A percentile compares a stretch with the other conserved stretches of the same genome.
Conservation (phyloP, 2,797 vertebrate genomes). For the Enteromius afrohamiltoni region DNA sequence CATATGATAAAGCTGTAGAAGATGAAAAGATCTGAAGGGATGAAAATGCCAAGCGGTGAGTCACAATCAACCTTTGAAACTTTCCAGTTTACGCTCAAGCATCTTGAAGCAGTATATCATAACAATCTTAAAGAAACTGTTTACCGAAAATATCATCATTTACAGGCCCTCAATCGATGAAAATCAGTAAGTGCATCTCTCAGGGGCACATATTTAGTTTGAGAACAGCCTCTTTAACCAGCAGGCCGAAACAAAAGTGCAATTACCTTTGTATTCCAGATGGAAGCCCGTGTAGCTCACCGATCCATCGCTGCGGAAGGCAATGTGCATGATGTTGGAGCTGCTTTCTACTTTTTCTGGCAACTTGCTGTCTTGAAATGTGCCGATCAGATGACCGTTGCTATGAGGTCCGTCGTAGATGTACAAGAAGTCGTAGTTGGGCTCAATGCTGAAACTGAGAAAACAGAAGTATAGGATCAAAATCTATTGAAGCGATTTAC, state of each 20-base stretch:
- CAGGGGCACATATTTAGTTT: background rate
- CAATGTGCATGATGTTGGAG: slow-evolving; percentile 94
- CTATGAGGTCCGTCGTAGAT: slow-evolving; percentile 93
- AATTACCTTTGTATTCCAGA: slow-evolving; percentile 95
- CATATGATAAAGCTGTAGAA: background rate
- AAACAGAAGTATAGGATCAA: slow-evolving; percentile 38
- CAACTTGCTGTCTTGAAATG: slow-evolving; percentile 97
- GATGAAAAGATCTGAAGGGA: slow-evolving; percentile 19
- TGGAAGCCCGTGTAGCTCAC: slow-evolving; percentile 98
- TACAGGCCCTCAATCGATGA: background rate
- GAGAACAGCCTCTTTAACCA: background rate
- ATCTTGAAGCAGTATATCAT: background rate
- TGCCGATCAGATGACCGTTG: slow-evolving; percentile 91
- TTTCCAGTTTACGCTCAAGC: background rate
- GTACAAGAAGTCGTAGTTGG: slow-evolving; percentile 98
- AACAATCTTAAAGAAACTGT: background rate
- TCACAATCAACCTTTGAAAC: slow-evolving; percentile 4
- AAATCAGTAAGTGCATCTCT: background rate
- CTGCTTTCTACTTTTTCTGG: slow-evolving; percentile 97
- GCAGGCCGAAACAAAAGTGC: background rate
- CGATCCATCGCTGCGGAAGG: slow-evolving; percentile 96
- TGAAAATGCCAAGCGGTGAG: slow-evolving; percentile 13
- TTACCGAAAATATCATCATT: background rate
- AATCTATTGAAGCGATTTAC: background rate
- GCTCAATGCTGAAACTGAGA: slow-evolving; percentile 95